A percentile compares a stretch with the other conserved stretches of the same genome.
Conservation (phyloP, 2,113 vertebrate genomes). For the Rattus norvegicus region GRCr8 NC_086022.1:51977501-51978000, state of each 20-base stretch:
- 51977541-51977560: neutral
- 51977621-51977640: neutral
- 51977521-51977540: neutral
- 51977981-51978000: neutral
- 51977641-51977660: neutral
- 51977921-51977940: neutral
- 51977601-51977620: neutral
- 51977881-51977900: neutral
- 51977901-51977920: conserved; percentile 10
- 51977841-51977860: neutral
- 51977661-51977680: too few species aligned
- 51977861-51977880: neutral
- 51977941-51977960: neutral
- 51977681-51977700: neutral
- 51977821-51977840: neutral
- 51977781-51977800: neutral
- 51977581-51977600: neutral
- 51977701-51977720: neutral
- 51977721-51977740: neutral
- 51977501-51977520: neutral
- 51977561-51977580: neutral
- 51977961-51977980: neutral
- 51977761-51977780: neutral
- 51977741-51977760: neutral
- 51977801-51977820: neutral